Conservation (phyloP, 2,888 invertebrate genomes). For the Lepidocyrtinus sp. region DNA sequence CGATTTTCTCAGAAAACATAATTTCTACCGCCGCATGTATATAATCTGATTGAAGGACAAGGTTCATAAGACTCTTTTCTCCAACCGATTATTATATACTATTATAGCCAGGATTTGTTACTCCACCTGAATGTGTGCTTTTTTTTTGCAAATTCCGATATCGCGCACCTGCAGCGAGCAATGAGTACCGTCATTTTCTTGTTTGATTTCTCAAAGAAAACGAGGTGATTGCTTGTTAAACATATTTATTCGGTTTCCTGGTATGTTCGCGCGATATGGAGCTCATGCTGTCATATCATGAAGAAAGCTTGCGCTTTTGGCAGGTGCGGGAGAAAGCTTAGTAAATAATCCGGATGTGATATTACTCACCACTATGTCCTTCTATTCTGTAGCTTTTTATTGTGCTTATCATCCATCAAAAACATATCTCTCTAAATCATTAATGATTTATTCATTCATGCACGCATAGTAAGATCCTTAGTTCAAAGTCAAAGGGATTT, state of each 20-base stretch:
- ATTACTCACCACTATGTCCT: neutral
- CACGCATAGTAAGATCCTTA: too few species aligned
- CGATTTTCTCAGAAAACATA: too few species aligned
- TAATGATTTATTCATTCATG: neutral
- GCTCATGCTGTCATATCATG: neutral
- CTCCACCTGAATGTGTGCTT: neutral
- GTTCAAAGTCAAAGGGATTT: too few species aligned
- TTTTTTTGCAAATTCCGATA: neutral
- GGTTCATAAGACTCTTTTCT: neutral
- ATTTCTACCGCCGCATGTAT: too few species aligned
- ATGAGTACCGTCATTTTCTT: neutral
- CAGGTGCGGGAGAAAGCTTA: neutral
- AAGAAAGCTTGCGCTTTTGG: neutral
- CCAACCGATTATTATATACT: neutral
- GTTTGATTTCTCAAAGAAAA: neutral
- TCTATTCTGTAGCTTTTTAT: neutral
- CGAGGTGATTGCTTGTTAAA: neutral
- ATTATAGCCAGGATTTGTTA: neutral
- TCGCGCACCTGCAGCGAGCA: too few species aligned
- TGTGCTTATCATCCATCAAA: neutral
- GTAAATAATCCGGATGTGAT: neutral
- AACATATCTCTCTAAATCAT: neutral
- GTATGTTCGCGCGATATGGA: neutral
- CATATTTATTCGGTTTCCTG: neutral
- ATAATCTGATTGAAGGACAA: neutral